Base-by-base conservation (phyloP, 2,888 invertebrate genomes). In the Brachyopa scutellaris region DNA sequence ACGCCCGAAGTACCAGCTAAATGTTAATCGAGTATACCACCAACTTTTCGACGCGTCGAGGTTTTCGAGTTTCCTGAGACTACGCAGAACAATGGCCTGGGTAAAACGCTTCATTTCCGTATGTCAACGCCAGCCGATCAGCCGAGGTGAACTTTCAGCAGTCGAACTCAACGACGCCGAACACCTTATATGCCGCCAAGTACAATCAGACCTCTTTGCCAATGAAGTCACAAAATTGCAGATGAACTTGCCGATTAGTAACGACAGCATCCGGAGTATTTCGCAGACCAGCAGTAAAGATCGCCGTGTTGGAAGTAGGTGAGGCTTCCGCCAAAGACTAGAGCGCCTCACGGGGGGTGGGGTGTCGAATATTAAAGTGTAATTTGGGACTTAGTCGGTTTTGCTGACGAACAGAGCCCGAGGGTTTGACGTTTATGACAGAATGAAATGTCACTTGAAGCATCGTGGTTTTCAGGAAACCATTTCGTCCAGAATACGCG, bases 301-400 rank as follows among this genome's bases (percentile, higher is more conserved):
- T 79, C 5, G 80, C 84, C 7, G 64, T 45, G 15, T 31, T 84
- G n/a, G n/a, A n/a, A n/a, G n/a, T n/a, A n/a, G n/a, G n/a, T n/a
- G n/a, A n/a, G n/a, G n/a, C n/a, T n/a, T n/a, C n/a, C n/a, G n/a
- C n/a, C n/a, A n/a, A n/a, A n/a, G n/a, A n/a, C n/a, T n/a, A n/a
- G n/a, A n/a, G n/a, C n/a, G n/a, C n/a, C n/a, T n/a, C n/a, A n/a
- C n/a, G n/a, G n/a, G n/a, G n/a, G n/a, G n/a, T n/a, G n/a, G n/a
- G n/a, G n/a, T n/a, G n/a, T n/a, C n/a, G n/a, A n/a, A n/a, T n/a
- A n/a, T n/a, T n/a, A n/a, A n/a, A n/a, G n/a, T n/a, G n/a, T n/a
- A n/a, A n/a, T n/a, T n/a, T n/a, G n/a, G n/a, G n/a, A n/a, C n/a
- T n/a, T n/a, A n/a, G n/a, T n/a, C n/a, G n/a, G n/a, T n/a, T n/a